Percentiles rank a stretch among this genome's conserved stretches.
Conservation (phyloP, 1,140 invertebrate species). For the Lerema accius region DNA sequence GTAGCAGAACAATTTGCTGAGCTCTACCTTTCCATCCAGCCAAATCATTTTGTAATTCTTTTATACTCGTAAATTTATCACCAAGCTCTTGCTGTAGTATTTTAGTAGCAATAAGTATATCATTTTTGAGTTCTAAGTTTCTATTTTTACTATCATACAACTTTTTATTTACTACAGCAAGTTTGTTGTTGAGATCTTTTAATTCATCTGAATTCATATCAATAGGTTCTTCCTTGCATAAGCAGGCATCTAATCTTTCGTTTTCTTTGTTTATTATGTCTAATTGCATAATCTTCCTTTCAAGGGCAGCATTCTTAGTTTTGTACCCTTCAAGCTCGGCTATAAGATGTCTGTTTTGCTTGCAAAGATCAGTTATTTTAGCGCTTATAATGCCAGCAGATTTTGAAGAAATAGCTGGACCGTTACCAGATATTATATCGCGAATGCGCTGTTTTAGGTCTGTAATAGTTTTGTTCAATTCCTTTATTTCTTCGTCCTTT, state of each 20-base stretch:
- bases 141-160: slow-evolving; percentile 87
- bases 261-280: slow-evolving; percentile 65
- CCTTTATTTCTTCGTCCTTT: slow-evolving; percentile 80
- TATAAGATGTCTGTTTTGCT: slow-evolving; percentile 82
- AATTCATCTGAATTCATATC: slow-evolving; percentile 72
- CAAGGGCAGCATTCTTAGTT: slow-evolving; percentile 75
- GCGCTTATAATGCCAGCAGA: slow-evolving; percentile 79
- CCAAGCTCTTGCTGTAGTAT: slow-evolving; percentile 87
- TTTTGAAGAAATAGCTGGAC: slow-evolving; percentile 78
- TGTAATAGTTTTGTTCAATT: slow-evolving; percentile 76
- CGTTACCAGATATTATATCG: slow-evolving; percentile 80
- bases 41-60: slow-evolving; percentile 75
- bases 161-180: slow-evolving; percentile 84
- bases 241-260: slow-evolving; percentile 60
- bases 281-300: slow-evolving; percentile 74
- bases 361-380: slow-evolving; percentile 83
- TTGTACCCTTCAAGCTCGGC: slow-evolving; percentile 82
- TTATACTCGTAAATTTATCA: slow-evolving; percentile 83
- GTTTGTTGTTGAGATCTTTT: slow-evolving; percentile 85
- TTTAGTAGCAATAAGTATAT: slow-evolving; percentile 85
- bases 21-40: slow-evolving; percentile 88
- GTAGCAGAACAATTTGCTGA: slow-evolving; percentile 86
- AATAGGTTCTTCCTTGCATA: slow-evolving; percentile 62
- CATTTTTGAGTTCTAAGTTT: slow-evolving; percentile 85
- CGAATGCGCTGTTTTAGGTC: slow-evolving; percentile 83